A percentile compares a stretch with the other conserved stretches of the same genome.
Evolutionary conservation across 2,797 vertebrate species (phyloP).

Genomic region (Triplophysa bombifrons): DNA sequence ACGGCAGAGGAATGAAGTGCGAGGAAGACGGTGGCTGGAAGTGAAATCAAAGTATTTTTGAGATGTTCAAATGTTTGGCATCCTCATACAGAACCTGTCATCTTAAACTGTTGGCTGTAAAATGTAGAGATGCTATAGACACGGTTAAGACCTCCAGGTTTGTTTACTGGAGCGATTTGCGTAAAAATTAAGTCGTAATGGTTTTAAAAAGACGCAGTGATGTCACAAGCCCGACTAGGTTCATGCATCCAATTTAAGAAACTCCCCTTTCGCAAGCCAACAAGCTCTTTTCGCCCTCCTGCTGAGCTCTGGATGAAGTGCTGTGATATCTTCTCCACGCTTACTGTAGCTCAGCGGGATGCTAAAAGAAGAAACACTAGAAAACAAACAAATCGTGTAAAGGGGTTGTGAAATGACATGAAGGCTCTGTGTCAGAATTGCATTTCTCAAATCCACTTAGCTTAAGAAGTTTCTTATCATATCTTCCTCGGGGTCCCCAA

Average conservation of each 20-base stretch:
- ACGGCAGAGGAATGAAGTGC: constrained; percentile 24
- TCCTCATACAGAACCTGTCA: constrained; percentile 34
- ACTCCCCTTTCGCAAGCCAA: constrained; percentile 21
- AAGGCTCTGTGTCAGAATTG: background rate
- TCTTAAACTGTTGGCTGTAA: background rate
- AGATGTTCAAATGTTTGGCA: constrained; percentile 49
- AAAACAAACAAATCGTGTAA: background rate
- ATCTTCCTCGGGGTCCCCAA: background rate
- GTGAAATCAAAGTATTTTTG: constrained; percentile 54
- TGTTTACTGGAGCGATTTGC: background rate
- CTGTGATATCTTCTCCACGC: constrained; percentile 25
- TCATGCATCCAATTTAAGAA: constrained; percentile 33
- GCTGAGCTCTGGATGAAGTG: constrained; percentile 43
- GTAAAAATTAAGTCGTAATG: background rate
- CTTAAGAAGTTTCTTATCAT: background rate
- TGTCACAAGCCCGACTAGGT: constrained; percentile 35
- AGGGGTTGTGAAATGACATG: constrained; percentile 1
- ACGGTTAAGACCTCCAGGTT: background rate
- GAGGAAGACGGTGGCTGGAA: constrained; percentile 44
- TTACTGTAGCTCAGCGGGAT: background rate
- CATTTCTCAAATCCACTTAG: background rate
- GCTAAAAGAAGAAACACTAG: constrained; percentile 10
- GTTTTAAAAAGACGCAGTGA: constrained; percentile 12
- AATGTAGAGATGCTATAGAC: no score
- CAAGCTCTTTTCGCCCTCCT: constrained; percentile 22